phyloP scores from a whole-genome alignment of 1,140 invertebrate species.

The Penaeus japonicus region DNA sequence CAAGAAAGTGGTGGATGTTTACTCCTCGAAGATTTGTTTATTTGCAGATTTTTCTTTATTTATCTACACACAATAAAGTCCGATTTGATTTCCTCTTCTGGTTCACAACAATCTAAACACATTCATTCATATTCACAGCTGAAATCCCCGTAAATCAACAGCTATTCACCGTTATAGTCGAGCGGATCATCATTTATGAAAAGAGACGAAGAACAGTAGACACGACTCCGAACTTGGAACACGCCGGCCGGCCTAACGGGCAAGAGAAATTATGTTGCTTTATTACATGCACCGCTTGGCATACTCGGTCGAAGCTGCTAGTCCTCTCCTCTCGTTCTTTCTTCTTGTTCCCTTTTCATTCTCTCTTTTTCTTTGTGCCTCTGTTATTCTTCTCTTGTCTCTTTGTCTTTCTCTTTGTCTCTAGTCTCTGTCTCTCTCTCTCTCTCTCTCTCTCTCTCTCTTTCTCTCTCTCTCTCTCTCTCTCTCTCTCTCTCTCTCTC shows the following conservation, averaged over 20 bases:
- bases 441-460: neutral
- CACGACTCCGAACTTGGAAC: neutral
- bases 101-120: too few species aligned
- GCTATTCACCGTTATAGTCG: too few species aligned
- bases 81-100: too few species aligned
- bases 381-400: neutral
- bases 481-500: neutral
- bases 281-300: slow-evolving; percentile 1
- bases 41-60: too few species aligned
- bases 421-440: neutral
- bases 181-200: neutral
- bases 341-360: neutral
- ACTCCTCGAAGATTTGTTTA: too few species aligned
- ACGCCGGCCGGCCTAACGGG: neutral
- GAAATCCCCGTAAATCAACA: too few species aligned
- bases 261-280: slow-evolving; percentile 14
- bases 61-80: too few species aligned
- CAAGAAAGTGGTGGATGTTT: too few species aligned
- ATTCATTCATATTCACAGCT: too few species aligned
- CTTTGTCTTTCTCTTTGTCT: neutral
- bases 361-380: neutral
- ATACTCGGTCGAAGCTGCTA: neutral
- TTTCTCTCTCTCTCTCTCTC: neutral
- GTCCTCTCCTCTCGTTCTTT: neutral
- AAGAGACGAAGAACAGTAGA: neutral